Evolutionary conservation across 2,113 vertebrate species (phyloP), one percentile per base, ranked within the genome.

Genomic region (Amphiprion percula): DNA sequence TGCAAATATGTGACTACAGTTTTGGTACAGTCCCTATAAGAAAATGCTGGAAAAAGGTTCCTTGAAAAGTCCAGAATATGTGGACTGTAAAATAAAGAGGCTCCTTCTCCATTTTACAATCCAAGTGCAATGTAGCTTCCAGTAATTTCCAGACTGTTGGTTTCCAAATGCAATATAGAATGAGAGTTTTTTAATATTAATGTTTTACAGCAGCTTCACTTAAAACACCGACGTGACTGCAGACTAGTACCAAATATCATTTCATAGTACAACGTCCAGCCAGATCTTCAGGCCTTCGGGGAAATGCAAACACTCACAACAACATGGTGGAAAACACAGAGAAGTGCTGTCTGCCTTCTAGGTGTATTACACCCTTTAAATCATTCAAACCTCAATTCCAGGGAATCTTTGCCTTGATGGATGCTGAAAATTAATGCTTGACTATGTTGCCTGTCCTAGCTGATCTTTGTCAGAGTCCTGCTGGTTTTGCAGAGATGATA

Each of bases 301-400:
- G 75, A 74, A 78, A 84, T 15, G 10, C 64, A 72, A 60, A 76
- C 70, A 82, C 69, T 78, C 39, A 87, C 61, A 90, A 74, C 66
- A 84, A 86, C 69, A 84, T 70, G 68, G 41, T 14, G 46, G 61
- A 62, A 73, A 41, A 88, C 49, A 77, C 39, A 46, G 10, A 21
- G 46, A 71, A 71, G 23, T 55, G 61, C 39, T 33, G 11, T 14
- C 10, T 8, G 58, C 59, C 64, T 63, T 75, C 65, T 49, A 19
- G 28, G 24, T 75, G 81, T 61, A 77, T 77, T 86, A 82, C 71
- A 83, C 55, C 58, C 37, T 79, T 71, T 90, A 14, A 91, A 91
- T 93, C 74, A 87, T 90, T 90, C 21, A 93, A 46, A 67, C 10
- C n/a, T 44, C 19, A 26, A 65, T 69, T 83, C 39, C 68, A 76